Percentiles rank a stretch among this genome's conserved stretches.
phyloP scores from a whole-genome alignment of 2,888 invertebrate species.

The Acrobasis repandana region DNA sequence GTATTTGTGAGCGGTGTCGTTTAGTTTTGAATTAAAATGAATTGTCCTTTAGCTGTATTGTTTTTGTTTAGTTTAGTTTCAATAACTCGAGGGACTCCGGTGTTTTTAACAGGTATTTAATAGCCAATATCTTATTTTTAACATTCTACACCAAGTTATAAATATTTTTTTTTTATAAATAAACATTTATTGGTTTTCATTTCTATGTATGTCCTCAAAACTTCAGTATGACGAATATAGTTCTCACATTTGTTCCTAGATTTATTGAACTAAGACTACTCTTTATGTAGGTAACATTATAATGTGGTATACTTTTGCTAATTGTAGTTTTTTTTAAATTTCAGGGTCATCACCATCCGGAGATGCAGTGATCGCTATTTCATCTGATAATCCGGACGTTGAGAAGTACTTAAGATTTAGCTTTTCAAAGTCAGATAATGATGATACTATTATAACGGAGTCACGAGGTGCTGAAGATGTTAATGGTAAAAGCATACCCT shows the following conservation, averaged over 20 bases:
- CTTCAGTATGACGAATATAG: too few relatives aligned
- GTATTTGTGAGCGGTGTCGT: neutral
- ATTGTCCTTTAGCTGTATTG: neutral
- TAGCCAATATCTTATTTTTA: too few relatives aligned
- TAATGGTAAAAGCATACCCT: neutral
- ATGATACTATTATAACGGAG: constrained; percentile 27
- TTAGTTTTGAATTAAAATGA: constrained; percentile 9
- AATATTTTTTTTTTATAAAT: too few relatives aligned
- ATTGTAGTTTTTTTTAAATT: constrained; percentile 29
- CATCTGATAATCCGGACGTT: constrained; percentile 56
- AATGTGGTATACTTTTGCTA: constrained; percentile 1
- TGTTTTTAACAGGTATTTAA: constrained; percentile 55
- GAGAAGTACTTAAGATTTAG: constrained; percentile 47
- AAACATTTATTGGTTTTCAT: too few relatives aligned
- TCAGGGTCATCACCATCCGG: constrained; percentile 59
- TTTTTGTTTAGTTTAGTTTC: constrained; percentile 29
- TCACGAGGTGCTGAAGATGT: constrained; percentile 1
- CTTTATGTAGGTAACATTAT: too few relatives aligned
- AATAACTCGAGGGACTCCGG: constrained; percentile 40
- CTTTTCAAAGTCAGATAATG: constrained; percentile 21
- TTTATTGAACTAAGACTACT: too few relatives aligned
- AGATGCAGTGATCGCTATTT: constrained; percentile 56
- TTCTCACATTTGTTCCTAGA: too few relatives aligned
- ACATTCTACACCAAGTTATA: too few relatives aligned
- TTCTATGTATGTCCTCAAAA: too few relatives aligned